Percentiles rank a stretch among this genome's conserved stretches.
Conservation (phyloP, 2,888 invertebrate genomes). For the Lycaena phlaeas region DNA sequence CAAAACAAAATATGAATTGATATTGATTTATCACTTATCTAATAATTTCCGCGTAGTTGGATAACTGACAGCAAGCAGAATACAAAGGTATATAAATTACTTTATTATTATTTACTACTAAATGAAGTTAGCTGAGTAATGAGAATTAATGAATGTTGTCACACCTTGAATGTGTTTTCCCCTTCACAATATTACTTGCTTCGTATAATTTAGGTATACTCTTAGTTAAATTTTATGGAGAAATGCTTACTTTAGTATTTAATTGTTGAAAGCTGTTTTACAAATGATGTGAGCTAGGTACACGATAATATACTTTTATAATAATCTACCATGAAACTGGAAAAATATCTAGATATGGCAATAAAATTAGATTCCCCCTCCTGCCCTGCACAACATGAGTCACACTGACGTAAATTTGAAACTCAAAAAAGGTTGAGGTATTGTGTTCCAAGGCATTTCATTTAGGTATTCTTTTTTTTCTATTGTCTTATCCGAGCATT, state of each 20-base stretch:
- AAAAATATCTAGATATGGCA: conserved; percentile 33
- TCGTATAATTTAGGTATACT: background rate
- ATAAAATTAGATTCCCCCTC: conserved; percentile 29
- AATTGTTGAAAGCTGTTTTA: background rate
- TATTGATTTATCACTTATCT: conserved; percentile 27
- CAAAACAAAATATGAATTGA: conserved; percentile 28
- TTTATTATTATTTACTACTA: conserved; percentile 28
- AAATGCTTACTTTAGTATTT: background rate
- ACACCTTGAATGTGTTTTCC: conserved; percentile 15
- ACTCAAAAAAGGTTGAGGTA: conserved; percentile 46
- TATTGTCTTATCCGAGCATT: background rate
- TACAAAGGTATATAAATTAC: conserved; percentile 29
- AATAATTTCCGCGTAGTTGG: conserved; percentile 32
- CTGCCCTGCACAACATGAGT: conserved; percentile 23
- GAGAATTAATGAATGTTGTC: conserved; percentile 30
- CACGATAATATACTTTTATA: conserved; percentile 12
- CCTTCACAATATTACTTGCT: background rate
- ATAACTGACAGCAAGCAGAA: conserved; percentile 35
- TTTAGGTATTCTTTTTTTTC: background rate
- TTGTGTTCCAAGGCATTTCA: conserved; percentile 54
- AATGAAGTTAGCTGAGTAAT: conserved; percentile 43
- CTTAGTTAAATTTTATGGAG: no score
- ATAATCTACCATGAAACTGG: conserved; percentile 14
- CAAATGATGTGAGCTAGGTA: background rate
- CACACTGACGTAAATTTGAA: conserved; percentile 34